These are phyloP conservation scores for Aphelenchoides bicaudatus DNA, from an alignment of 2,888 invertebrate species.

Conservation along the genomic window DNA sequence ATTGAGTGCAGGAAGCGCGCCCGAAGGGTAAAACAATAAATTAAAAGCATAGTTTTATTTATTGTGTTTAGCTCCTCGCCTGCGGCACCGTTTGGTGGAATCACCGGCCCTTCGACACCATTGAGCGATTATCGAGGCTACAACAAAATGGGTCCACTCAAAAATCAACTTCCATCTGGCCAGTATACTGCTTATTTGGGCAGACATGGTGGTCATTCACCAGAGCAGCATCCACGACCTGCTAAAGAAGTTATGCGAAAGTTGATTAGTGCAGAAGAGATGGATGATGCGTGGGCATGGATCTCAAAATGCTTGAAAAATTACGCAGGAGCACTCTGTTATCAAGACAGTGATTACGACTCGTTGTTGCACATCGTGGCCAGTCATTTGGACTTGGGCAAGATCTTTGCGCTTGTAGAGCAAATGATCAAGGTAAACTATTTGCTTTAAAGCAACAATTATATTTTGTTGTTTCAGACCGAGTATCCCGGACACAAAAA, in stretches of 20 bases:
- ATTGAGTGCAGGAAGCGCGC: constrained; percentile 51
- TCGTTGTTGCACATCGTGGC: constrained; percentile 60
- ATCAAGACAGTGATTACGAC: constrained; percentile 57
- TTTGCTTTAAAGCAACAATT: no score
- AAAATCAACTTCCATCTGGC: constrained; percentile 14
- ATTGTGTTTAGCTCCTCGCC: constrained; percentile 38
- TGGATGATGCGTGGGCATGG: constrained; percentile 59
- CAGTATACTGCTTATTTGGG: constrained; percentile 13
- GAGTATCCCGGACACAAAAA: constrained; percentile 29
- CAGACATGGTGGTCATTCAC: constrained; percentile 1
- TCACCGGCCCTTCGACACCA: constrained; percentile 36
- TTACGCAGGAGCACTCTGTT: constrained; percentile 39
- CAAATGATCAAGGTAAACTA: constrained; percentile 52
- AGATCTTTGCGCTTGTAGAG: constrained; percentile 59
- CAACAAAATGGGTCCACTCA: constrained; percentile 18
- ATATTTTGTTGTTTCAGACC: no score
- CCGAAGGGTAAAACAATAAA: constrained; percentile 31
- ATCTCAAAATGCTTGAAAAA: constrained; percentile 49
- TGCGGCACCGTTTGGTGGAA: constrained; percentile 46
- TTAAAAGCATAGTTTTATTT: background rate
- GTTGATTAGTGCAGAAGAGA: constrained; percentile 46
- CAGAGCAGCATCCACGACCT: constrained; percentile 19
- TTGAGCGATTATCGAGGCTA: constrained; percentile 24
- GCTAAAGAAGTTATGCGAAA: constrained; percentile 53
- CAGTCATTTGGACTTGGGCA: constrained; percentile 49